A percentile compares a stretch with the other conserved stretches of the same genome.
Evolutionary conservation across 2,888 invertebrate species (phyloP).

Genomic region (Scaptomyza caliginosa): DNA sequence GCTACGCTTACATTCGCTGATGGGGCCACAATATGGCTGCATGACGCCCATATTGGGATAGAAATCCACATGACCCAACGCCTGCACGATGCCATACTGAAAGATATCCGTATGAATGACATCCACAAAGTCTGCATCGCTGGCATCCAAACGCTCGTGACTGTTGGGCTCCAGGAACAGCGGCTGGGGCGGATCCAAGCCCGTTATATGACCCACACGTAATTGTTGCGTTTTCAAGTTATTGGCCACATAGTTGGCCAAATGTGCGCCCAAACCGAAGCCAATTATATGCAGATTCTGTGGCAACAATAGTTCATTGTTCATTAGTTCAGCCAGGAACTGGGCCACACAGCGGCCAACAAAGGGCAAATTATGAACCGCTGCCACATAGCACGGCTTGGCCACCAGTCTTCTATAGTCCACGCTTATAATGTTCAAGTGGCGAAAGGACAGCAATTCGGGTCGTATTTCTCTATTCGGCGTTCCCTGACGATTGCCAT

Average conservation of each 20-base stretch:
- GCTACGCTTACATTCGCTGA: constrained; percentile 10
- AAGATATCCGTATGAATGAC: constrained; percentile 87
- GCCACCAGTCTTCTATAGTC: constrained; percentile 86
- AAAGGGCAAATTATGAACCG: constrained; percentile 86
- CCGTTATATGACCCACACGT: constrained; percentile 85
- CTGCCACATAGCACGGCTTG: constrained; percentile 86
- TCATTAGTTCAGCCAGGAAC: constrained; percentile 80
- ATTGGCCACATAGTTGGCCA: background rate
- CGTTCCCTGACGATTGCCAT: constrained; percentile 85
- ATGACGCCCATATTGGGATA: constrained; percentile 86
- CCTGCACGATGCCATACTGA: constrained; percentile 85
- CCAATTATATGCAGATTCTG: constrained; percentile 2
- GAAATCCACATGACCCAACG: constrained; percentile 86
- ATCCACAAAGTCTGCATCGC: constrained; percentile 87
- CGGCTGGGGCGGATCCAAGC: constrained; percentile 87
- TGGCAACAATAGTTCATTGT: background rate
- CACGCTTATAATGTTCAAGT: constrained; percentile 86
- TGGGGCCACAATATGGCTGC: constrained; percentile 86
- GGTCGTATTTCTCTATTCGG: constrained; percentile 87
- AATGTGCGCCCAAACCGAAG: background rate
- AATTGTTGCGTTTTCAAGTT: background rate
- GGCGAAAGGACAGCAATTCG: constrained; percentile 85
- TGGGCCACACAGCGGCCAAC: constrained; percentile 86
- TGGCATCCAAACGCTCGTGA: constrained; percentile 85
- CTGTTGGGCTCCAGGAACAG: constrained; percentile 85